These are phyloP conservation scores for Zaprionus lineosus DNA, from an alignment of 2,888 invertebrate genomes.

Conservation along the genomic window DNA sequence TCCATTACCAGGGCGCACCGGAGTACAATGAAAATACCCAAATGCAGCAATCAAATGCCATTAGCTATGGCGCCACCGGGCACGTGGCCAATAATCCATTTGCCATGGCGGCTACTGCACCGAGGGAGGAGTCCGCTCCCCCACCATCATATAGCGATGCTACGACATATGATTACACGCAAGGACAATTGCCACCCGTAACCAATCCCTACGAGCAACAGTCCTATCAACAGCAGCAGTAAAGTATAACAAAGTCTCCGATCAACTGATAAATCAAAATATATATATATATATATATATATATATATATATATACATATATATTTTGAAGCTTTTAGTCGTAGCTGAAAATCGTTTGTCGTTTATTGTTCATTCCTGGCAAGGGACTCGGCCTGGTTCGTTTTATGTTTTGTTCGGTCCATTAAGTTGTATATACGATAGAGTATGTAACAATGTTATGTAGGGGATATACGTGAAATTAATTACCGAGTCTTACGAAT, in stretches of 20 bases:
- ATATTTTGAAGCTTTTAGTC: constrained; percentile 73
- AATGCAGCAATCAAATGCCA: constrained; percentile 83
- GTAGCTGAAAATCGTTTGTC: constrained; percentile 51
- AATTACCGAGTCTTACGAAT: constrained; percentile 54
- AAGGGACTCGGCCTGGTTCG: too few relatives aligned
- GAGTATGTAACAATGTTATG: neutral
- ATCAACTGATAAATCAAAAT: constrained; percentile 46
- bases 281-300: neutral
- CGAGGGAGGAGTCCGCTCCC: constrained; percentile 85
- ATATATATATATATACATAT: constrained; percentile 9
- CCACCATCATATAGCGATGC: constrained; percentile 42
- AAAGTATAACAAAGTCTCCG: constrained; percentile 5
- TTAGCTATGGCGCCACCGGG: constrained; percentile 85
- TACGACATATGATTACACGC: constrained; percentile 59
- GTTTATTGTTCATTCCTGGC: constrained; percentile 69
- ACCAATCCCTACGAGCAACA: constrained; percentile 72
- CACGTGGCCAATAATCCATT: constrained; percentile 85
- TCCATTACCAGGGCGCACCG: constrained; percentile 68
- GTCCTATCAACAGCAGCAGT: constrained; percentile 66
- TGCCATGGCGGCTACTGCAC: constrained; percentile 74
- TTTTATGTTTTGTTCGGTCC: neutral
- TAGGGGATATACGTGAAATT: constrained; percentile 8
- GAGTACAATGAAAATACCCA: constrained; percentile 81
- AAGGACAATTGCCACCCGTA: constrained; percentile 37
- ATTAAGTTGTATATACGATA: constrained; percentile 36